Percentiles rank a stretch among this genome's conserved stretches.
Evolutionary conservation across 1,140 invertebrate species (phyloP).

Genomic region (Orussus abietinus): DNA sequence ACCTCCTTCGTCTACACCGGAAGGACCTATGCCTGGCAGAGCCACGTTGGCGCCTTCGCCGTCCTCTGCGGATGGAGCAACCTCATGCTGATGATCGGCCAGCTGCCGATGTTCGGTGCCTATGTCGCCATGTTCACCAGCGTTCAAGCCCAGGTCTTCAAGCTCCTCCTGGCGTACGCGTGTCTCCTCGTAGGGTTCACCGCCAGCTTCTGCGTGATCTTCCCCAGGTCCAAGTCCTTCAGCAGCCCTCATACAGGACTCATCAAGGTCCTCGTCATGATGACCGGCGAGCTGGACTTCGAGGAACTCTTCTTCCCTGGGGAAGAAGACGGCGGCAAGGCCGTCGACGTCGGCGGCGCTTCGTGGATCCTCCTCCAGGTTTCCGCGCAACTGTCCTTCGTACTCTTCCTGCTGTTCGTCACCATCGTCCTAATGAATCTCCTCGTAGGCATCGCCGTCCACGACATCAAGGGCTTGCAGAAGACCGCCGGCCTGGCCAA

Average conservation of each 20-base stretch:
- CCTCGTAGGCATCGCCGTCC: conserved; percentile 74
- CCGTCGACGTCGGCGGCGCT: conserved; percentile 38
- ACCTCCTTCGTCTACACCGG: conserved; percentile 75
- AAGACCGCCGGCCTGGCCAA: conserved; percentile 73
- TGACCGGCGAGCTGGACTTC: conserved; percentile 80
- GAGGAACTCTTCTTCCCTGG: conserved; percentile 60
- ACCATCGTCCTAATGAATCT: conserved; percentile 81
- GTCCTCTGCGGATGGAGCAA: conserved; percentile 82
- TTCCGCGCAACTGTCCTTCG: conserved; percentile 70
- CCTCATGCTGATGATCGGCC: conserved; percentile 82
- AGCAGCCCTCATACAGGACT: conserved; percentile 73
- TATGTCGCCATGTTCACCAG: conserved; percentile 86
- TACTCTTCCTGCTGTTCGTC: conserved; percentile 71
- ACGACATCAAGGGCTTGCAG: conserved; percentile 74
- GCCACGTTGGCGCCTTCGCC: conserved; percentile 74
- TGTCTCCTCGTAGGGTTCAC: conserved; percentile 81
- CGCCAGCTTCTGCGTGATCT: conserved; percentile 81
- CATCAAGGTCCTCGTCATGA: conserved; percentile 83
- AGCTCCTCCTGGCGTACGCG: conserved; percentile 76
- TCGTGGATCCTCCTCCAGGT: conserved; percentile 60
- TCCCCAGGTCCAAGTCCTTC: conserved; percentile 74
- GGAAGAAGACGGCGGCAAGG: conserved; percentile 60
- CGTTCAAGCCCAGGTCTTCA: conserved; percentile 80
- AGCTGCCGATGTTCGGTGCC: conserved; percentile 77
- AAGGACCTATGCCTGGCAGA: conserved; percentile 77